Percentiles rank a stretch among this genome's conserved stretches.
Conservation (phyloP, 2,797 vertebrate genomes). For the Cuniculus paca region DNA sequence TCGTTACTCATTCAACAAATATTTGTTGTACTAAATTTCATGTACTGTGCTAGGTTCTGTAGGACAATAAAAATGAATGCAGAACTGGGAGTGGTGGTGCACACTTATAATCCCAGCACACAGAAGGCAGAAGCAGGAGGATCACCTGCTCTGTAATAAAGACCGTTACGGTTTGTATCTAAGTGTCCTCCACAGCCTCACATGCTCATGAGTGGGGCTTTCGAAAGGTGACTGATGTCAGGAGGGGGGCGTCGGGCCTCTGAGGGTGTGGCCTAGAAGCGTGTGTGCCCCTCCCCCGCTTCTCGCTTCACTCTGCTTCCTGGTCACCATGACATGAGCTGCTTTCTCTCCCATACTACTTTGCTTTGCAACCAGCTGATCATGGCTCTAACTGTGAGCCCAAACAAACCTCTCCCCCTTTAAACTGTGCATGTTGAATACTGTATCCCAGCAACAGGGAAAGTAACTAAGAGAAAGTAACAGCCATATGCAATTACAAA, state of each 20-base stretch:
- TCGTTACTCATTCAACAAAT: not conserved
- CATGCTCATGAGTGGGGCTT: not conserved
- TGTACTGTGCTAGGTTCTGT: not conserved
- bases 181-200: not conserved
- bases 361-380: not conserved
- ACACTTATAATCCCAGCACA: not conserved
- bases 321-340: not conserved
- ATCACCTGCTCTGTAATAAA: not conserved
- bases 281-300: not conserved
- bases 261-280: not conserved
- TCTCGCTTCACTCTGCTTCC: not conserved
- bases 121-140: not conserved
- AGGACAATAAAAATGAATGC: slow-evolving; percentile 38
- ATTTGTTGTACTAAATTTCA: slow-evolving; percentile 13
- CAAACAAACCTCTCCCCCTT: not conserved
- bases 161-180: not conserved
- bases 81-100: not conserved
- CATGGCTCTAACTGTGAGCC: not conserved
- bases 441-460: not conserved
- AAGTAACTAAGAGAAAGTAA: not conserved
- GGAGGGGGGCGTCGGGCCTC: not conserved
- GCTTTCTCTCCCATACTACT: not conserved
- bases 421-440: not conserved
- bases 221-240: not conserved
- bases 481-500: slow-evolving; percentile 1